A percentile compares a stretch with the other conserved stretches of the same genome.
Conservation (phyloP, 2,797 vertebrate species). For the Orestias chungarensis region DNA sequence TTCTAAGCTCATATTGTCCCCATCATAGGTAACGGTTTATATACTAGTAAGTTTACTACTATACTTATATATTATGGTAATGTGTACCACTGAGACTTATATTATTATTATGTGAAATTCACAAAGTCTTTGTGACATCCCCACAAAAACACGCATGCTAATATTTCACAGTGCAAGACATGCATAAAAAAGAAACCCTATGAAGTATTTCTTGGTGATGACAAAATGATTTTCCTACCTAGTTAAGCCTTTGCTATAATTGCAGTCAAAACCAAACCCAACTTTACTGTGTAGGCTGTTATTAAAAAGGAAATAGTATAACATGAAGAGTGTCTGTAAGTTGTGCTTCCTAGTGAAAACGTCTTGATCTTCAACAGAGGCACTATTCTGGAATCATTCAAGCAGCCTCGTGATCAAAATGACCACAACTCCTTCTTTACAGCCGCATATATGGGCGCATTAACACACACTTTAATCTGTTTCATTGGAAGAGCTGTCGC, state of each 20-base stretch:
- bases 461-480: constrained; percentile 20
- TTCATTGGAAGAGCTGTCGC: constrained; percentile 13
- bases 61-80: constrained; percentile 34
- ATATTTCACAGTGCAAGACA: constrained; percentile 45
- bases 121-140: constrained; percentile 55
- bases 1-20: constrained; percentile 28
- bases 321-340: constrained; percentile 28
- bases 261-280: constrained; percentile 36
- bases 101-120: constrained; percentile 41
- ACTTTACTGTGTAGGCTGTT: constrained; percentile 28
- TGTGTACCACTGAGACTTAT: constrained; percentile 49
- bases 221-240: constrained; percentile 56
- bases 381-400: constrained; percentile 26
- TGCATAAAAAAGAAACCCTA: constrained; percentile 54
- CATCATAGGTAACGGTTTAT: not conserved
- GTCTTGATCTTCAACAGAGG: constrained; percentile 13
- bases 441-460: not conserved
- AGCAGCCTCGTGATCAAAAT: constrained; percentile 15
- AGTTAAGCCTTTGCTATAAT: constrained; percentile 29
- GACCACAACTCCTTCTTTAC: constrained; percentile 19
- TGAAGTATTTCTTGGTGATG: constrained; percentile 63
- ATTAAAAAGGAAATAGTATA: constrained; percentile 38
- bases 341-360: constrained; percentile 16
- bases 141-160: constrained; percentile 53
- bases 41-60: constrained; percentile 8